Evolutionary conservation across 2,888 invertebrate species (phyloP), one percentile per base, ranked within the genome.

Genomic region (Pterostichus niger): DNA sequence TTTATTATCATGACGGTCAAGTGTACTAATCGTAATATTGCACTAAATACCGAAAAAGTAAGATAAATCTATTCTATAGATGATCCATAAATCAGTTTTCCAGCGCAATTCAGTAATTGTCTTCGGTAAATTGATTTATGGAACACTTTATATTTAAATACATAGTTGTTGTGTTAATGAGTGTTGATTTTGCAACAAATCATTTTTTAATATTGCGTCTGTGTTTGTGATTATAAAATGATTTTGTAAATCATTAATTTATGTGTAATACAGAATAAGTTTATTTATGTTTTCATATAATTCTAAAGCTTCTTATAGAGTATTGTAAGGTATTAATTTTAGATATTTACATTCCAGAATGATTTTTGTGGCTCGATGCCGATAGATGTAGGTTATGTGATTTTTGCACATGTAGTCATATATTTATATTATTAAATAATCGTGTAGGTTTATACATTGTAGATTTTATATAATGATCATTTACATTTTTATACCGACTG

Each of bases 401-500:
- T 64, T 64, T 64, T 64, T 56, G 75, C 75, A 75, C 75, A 64
- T 64, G 75, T 75, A 75, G 75, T 75, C 75, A 75, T 54, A 49
- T 75, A 52, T 75, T 52, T 75, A 75, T 75, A 75, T 7, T 40
- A 40, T 40, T 7, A 40, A 10, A 75, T 73, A 46, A 46, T 73
- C 49, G 31, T 73, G 11, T 73, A 73, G 73, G 64, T 35, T 35
- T 73, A 73, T 73, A 75, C 75, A 49, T 64, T 64, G 64, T 64
- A 64, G 64, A 75, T 75, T 75, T 75, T 75, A 31, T 75, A 75
- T 40, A 40, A 40, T 40, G 40, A 40, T 73, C 17, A 15, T 75
- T 75, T 75, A 75, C 75, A 75, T 75, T 75, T 75, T 75, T 75
- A 75, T 75, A 75, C 75, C 52, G 33, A 75, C 44, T 75, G 33